Evolutionary conservation across 1,140 invertebrate genomes (phyloP).

Genomic region (Tetraneura akinire): DNA sequence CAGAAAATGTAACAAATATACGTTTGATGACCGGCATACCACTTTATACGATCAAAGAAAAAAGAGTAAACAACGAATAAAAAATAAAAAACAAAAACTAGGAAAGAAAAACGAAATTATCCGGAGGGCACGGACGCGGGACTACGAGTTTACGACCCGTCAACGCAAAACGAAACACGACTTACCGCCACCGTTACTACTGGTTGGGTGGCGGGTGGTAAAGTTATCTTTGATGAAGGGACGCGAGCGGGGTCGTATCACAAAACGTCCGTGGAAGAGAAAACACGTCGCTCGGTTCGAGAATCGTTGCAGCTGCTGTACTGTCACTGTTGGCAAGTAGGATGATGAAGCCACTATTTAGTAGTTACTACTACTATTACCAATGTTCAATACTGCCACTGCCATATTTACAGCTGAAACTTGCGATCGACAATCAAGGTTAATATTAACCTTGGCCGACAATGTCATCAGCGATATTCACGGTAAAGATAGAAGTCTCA

Average conservation of each 20-base stretch:
- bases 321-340: not conserved
- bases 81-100: not conserved
- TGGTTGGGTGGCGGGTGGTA: not conserved
- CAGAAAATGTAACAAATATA: not conserved
- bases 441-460: too few species aligned
- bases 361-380: too few species aligned
- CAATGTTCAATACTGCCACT: too few species aligned
- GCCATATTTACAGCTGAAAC: too few species aligned
- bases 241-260: conserved; percentile 28
- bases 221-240: not conserved
- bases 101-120: not conserved
- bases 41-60: not conserved
- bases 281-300: not conserved
- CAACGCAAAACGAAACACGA: conserved; percentile 20
- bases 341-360: too few species aligned
- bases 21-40: not conserved
- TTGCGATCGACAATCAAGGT: too few species aligned
- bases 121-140: not conserved
- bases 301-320: not conserved
- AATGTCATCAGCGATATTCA: too few species aligned
- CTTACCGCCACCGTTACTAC: not conserved
- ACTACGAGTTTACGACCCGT: too few species aligned
- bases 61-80: not conserved
- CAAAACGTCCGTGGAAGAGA: not conserved
- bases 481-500: too few species aligned